Evolutionary conservation across 2,113 vertebrate species (phyloP), one percentile per base, ranked within the genome.

Genomic region (Trogon melanurus): DNA sequence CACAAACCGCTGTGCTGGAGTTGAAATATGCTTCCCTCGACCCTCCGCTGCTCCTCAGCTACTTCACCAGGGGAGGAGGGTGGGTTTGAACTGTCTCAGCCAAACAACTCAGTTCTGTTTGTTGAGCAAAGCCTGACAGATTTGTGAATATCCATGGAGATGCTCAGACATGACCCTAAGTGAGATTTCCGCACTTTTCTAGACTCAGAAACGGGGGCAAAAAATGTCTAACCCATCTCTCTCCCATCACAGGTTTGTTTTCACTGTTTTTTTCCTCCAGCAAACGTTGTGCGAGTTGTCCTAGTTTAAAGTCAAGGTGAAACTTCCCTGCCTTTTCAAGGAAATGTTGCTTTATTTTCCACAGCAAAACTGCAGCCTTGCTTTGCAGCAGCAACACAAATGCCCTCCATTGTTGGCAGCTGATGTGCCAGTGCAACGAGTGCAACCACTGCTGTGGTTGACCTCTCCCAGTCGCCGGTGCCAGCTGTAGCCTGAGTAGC

Each of bases 221-320:
- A 87, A 88, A 51, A 1, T 0, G 0, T 61, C 38, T 72, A 84
- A 27, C 53, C 38, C 56, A 53, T 64, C 64, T 67, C n/a, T 66
- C 72, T 92, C 92, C 88, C 88, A 72, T 81, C 57, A 45, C n/a
- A 48, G 21, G 17, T 93, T 90, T 93, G 79, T 84, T 93, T 91
- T 78, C 72, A 64, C 29, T 60, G 23, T 13, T 36, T 36, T 36
- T 90, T 83, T 96, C 56, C 61, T 71, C 54, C 45, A 90, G 92
- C 38, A 92, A 92, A 74, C 10, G 36, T 78, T 32, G 2, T 1
- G 2, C 26, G 23, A 92, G 76, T 67, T 86, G 88, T 78, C 85
- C 85, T 83, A 75, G 32, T 92, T 96, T 79, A 86, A 65, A 86
- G 32, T 72, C 82, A 91, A 95, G 90, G 92, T 94, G 93, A 95